These are phyloP conservation scores for Aspidoscelis tigris DNA, from an alignment of 2,113 vertebrate species.

Conservation along the genomic window DNA sequence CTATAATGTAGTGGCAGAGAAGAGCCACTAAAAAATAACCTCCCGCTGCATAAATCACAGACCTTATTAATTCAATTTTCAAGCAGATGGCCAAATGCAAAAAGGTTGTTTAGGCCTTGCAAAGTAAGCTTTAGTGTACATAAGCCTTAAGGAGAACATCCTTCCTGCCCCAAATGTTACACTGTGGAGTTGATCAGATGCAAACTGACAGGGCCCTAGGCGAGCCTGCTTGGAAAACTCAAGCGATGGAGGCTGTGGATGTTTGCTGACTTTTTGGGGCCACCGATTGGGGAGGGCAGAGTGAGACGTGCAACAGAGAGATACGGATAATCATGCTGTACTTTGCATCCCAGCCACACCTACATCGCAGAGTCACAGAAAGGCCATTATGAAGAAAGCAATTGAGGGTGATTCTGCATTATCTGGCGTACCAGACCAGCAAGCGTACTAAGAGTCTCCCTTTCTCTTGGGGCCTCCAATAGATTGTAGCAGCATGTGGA, in stretches of 20 bases:
- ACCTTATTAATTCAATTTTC: constrained; percentile 17
- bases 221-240: accelerated
- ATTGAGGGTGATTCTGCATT: too few relatives aligned
- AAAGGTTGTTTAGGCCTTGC: constrained; percentile 7
- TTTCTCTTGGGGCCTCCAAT: too few relatives aligned
- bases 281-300: neutral
- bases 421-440: too few relatives aligned
- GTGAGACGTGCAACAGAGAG: neutral
- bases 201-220: constrained; percentile 37
- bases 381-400: neutral
- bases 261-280: neutral
- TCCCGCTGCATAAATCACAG: neutral
- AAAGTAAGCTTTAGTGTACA: neutral
- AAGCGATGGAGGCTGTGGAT: accelerated
- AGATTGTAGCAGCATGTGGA: too few relatives aligned
- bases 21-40: neutral
- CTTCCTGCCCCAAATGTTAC: neutral
- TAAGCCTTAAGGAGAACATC: neutral
- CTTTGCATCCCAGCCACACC: neutral
- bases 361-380: neutral
- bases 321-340: neutral
- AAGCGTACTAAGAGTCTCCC: too few relatives aligned
- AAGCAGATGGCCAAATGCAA: constrained; percentile 25
- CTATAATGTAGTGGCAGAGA: neutral
- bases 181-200: constrained; percentile 13